phyloP scores from a whole-genome alignment of 2,113 vertebrate genomes.

The Phasianus colchicus region DNA sequence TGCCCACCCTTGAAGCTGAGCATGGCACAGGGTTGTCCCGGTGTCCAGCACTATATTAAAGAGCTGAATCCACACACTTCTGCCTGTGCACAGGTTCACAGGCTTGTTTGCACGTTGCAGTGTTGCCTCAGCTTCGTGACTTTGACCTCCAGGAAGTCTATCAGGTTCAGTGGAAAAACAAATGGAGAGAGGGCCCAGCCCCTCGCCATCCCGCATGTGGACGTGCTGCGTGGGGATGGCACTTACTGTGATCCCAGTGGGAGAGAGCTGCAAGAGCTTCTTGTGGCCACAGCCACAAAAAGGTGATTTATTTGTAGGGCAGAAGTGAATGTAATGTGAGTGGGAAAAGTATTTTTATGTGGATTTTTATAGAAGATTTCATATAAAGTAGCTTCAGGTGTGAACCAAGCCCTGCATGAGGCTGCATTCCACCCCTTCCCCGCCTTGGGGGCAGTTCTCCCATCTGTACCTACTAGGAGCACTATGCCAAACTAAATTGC shows the following conservation, averaged over 20 bases:
- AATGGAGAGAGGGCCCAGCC: neutral
- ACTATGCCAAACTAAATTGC: neutral
- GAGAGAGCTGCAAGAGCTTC: neutral
- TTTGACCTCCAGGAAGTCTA: neutral
- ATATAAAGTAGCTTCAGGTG: neutral
- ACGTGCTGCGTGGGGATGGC: neutral
- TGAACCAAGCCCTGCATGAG: neutral
- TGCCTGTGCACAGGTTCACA: neutral
- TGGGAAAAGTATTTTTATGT: neutral
- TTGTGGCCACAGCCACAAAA: neutral
- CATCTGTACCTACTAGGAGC: neutral
- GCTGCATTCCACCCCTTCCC: neutral
- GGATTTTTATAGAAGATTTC: neutral
- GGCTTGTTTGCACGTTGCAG: neutral
- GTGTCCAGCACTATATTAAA: neutral
- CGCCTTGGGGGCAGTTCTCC: neutral
- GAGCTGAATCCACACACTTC: neutral
- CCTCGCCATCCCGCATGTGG: neutral
- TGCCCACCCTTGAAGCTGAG: neutral
- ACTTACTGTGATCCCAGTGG: neutral
- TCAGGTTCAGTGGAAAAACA: constrained; percentile 14
- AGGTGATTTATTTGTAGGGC: neutral
- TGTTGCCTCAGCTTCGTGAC: neutral
- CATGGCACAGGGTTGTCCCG: neutral
- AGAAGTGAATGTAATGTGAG: neutral